phyloP scores from a whole-genome alignment of 2,113 vertebrate species.

The Gallinago undulata region DNA sequence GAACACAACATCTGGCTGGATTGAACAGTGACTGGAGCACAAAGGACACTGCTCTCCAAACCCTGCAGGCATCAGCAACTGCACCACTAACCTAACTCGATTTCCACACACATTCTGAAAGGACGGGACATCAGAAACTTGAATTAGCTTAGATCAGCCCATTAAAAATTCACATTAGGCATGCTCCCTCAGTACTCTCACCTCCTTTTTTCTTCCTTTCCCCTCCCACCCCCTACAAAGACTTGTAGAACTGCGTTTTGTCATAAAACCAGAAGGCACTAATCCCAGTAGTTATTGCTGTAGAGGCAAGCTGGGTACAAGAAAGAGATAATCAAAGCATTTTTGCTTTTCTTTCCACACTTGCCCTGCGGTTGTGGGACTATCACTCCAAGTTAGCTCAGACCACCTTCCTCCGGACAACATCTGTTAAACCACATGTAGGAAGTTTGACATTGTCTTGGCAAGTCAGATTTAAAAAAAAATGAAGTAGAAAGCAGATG shows the following conservation, averaged over 20 bases:
- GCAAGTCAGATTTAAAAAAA: not conserved
- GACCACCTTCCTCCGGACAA: not conserved
- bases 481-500: slow-evolving; percentile 5
- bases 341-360: not conserved
- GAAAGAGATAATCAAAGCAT: not conserved
- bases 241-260: not conserved
- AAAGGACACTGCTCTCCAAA: not conserved
- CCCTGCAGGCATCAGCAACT: not conserved
- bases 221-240: not conserved
- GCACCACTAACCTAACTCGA: not conserved
- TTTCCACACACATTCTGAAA: not conserved
- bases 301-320: not conserved
- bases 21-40: not conserved
- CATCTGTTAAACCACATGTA: not conserved
- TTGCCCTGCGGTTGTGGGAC: not conserved
- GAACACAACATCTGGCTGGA: not conserved
- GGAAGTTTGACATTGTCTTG: not conserved
- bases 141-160: not conserved
- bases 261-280: not conserved
- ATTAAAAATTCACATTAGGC: not conserved
- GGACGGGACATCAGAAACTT: not conserved
- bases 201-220: not conserved
- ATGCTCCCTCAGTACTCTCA: not conserved
- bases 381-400: not conserved
- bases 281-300: not conserved